phyloP scores from a whole-genome alignment of 2,797 vertebrate species.

The Gobionotothen gibberifrons region DNA sequence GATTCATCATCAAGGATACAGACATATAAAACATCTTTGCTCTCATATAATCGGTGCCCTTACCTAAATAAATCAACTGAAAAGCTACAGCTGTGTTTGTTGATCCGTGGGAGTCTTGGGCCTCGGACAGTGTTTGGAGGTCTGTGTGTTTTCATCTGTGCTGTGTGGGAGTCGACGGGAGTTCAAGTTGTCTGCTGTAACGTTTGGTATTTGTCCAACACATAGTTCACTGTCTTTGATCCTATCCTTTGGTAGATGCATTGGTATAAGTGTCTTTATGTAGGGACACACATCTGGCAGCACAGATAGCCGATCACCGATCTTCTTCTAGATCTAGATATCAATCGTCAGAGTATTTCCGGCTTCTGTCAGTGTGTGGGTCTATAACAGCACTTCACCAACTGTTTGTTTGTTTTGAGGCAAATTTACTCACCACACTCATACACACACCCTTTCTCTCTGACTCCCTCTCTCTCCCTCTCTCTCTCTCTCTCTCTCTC shows the following conservation, averaged over 20 bases:
- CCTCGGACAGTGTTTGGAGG: slow-evolving; percentile 32
- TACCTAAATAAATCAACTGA: slow-evolving; percentile 61
- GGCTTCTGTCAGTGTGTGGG: slow-evolving; percentile 66
- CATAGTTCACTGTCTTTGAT: slow-evolving; percentile 24
- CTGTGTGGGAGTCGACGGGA: slow-evolving; percentile 64
- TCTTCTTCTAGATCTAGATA: slow-evolving; percentile 25
- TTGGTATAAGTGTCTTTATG: background rate
- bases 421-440: slow-evolving; percentile 60
- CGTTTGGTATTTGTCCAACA: slow-evolving; percentile 58
- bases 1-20: slow-evolving; percentile 2
- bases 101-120: slow-evolving; percentile 61
- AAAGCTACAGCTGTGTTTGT: slow-evolving; percentile 72
- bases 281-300: slow-evolving; percentile 4
- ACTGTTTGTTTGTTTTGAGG: slow-evolving; percentile 78
- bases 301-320: background rate
- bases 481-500: slow-evolving; percentile 49
- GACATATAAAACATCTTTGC: slow-evolving; percentile 31
- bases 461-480: slow-evolving; percentile 48
- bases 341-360: slow-evolving; percentile 51
- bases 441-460: slow-evolving; percentile 31
- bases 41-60: slow-evolving; percentile 19
- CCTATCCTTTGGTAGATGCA: background rate
- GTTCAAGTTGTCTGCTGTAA: slow-evolving; percentile 63
- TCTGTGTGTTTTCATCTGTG: slow-evolving; percentile 65
- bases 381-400: slow-evolving; percentile 64